These are phyloP conservation scores for Anoplius nigerrimus DNA, from an alignment of 2,888 invertebrate genomes.

Conservation along the genomic window DNA sequence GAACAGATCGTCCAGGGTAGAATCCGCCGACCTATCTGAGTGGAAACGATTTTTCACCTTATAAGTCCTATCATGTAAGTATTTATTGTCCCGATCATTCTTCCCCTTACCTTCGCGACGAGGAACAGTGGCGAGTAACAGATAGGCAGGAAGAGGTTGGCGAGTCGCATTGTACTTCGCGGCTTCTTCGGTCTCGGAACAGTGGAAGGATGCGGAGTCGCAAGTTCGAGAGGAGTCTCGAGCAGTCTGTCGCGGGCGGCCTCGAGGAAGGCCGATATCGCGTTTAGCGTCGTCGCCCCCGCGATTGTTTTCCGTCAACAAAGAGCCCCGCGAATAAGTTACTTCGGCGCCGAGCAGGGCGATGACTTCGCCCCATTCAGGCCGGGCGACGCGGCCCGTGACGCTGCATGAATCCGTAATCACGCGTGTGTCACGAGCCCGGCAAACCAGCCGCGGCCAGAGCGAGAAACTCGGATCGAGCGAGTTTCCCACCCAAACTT, in stretches of 20 bases:
- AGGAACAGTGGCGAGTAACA: too few relatives aligned
- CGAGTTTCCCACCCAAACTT: neutral
- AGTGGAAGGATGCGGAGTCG: neutral
- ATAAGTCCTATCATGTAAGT: too few relatives aligned
- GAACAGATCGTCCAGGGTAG: too few relatives aligned
- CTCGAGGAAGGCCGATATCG: neutral
- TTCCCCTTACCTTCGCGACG: too few relatives aligned
- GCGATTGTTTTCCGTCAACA: conserved; percentile 24
- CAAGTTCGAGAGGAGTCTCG: neutral
- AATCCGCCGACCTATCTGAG: too few relatives aligned
- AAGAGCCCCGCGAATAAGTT: conserved; percentile 21
- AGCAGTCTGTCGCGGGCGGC: too few relatives aligned
- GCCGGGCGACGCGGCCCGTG: neutral
- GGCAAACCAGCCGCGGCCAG: too few relatives aligned
- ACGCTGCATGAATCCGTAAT: conserved; percentile 27
- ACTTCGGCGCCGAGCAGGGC: conserved; percentile 7
- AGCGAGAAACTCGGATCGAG: conserved; percentile 1
- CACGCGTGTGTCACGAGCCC: conserved; percentile 17
- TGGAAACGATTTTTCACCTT: too few relatives aligned
- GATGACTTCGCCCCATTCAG: neutral
- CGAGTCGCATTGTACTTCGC: too few relatives aligned
- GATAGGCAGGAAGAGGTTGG: too few relatives aligned
- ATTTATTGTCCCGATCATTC: too few relatives aligned
- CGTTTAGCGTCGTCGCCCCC: neutral
- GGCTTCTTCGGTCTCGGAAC: neutral